Conservation (phyloP, 2,797 vertebrate genomes). For the Enteromius trimaculatus region DNA sequence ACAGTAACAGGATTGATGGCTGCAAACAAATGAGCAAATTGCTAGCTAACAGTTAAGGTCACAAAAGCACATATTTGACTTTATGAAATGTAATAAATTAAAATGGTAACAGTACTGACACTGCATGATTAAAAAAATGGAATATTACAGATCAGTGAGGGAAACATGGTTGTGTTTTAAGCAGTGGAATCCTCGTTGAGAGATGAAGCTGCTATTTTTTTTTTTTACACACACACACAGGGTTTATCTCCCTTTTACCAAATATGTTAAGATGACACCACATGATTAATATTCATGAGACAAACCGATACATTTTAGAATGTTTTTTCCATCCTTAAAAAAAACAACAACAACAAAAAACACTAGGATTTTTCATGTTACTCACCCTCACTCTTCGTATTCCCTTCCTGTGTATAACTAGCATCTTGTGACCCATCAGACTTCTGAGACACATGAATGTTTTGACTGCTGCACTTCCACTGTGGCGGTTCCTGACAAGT, state of each 20-base stretch:
- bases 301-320: neutral
- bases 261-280: neutral
- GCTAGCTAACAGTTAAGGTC: too few relatives aligned
- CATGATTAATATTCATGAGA: neutral
- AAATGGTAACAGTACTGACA: too few relatives aligned
- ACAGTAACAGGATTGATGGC: too few relatives aligned
- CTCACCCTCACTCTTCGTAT: slow-evolving; percentile 60
- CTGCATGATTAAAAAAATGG: too few relatives aligned
- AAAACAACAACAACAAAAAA: neutral
- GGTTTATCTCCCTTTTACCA: neutral
- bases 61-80: too few relatives aligned
- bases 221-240: too few relatives aligned
- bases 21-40: too few relatives aligned
- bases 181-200: too few relatives aligned
- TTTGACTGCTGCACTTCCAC: slow-evolving; percentile 65
- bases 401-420: slow-evolving; percentile 54
- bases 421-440: slow-evolving; percentile 8
- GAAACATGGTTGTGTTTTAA: too few relatives aligned
- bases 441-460: slow-evolving; percentile 49
- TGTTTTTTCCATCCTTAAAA: neutral
- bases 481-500: slow-evolving; percentile 67
- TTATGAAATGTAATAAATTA: too few relatives aligned
- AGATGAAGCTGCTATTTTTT: too few relatives aligned
- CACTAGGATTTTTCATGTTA: neutral
- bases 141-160: too few relatives aligned